phyloP scores from a whole-genome alignment of 1,140 invertebrate species.

The Lepidostoma basale region DNA sequence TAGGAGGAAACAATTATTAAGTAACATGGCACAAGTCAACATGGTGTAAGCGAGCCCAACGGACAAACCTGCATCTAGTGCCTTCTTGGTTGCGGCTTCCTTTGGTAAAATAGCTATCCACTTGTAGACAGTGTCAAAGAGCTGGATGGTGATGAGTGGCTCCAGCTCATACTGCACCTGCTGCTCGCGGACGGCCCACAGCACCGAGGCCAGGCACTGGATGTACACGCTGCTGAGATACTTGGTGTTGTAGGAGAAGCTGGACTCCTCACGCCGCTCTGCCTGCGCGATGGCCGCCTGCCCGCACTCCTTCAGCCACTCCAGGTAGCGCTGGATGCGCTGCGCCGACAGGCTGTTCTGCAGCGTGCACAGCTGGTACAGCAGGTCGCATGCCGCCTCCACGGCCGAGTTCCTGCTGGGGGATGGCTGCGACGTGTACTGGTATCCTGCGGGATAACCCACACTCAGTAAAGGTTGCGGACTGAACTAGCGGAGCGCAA shows the following conservation, averaged over 20 bases:
- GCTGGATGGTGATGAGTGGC: constrained; percentile 67
- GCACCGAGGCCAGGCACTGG: constrained; percentile 74
- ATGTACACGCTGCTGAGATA: constrained; percentile 49
- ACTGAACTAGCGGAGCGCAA: not conserved
- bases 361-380: constrained; percentile 75
- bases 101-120: constrained; percentile 73
- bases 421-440: constrained; percentile 45
- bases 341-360: constrained; percentile 57
- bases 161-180: constrained; percentile 67
- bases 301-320: constrained; percentile 48
- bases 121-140: constrained; percentile 77
- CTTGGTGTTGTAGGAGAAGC: constrained; percentile 35
- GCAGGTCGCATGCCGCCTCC: constrained; percentile 79
- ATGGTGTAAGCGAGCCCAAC: not conserved
- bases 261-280: constrained; percentile 2
- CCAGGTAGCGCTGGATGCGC: constrained; percentile 51
- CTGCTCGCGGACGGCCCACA: constrained; percentile 78
- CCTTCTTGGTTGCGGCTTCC: constrained; percentile 75
- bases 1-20: not conserved
- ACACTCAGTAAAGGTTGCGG: not conserved
- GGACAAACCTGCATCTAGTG: constrained; percentile 67
- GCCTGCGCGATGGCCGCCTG: constrained; percentile 23
- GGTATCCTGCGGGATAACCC: constrained; percentile 49
- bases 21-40: not conserved
- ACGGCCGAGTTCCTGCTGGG: constrained; percentile 52